These are phyloP conservation scores for Melanotaenia parkinsoni DNA, from an alignment of 2,797 vertebrate genomes.

Conservation along the genomic window DNA sequence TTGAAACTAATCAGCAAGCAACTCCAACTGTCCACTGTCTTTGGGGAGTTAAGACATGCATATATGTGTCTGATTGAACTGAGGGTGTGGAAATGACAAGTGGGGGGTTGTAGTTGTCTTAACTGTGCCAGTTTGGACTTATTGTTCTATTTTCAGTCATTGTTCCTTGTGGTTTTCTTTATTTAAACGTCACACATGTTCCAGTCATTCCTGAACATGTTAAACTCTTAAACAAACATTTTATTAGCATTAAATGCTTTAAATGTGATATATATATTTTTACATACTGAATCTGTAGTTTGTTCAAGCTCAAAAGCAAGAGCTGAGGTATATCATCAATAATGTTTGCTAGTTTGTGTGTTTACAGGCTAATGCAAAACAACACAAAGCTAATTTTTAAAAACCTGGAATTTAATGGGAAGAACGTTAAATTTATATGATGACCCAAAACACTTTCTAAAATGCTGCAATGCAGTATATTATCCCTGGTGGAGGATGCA, in stretches of 20 bases:
- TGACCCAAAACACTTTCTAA: neutral
- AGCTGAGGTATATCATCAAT: neutral
- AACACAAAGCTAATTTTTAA: neutral
- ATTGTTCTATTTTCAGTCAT: slow-evolving; percentile 3
- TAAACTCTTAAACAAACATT: neutral
- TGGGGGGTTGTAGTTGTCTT: slow-evolving; percentile 17
- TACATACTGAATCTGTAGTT: neutral
- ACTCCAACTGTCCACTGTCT: slow-evolving; percentile 81
- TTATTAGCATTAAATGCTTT: neutral
- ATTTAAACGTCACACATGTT: neutral
- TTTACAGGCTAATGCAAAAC: neutral
- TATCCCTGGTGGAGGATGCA: neutral
- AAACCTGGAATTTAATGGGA: neutral
- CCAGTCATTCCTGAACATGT: neutral
- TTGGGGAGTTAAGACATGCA: slow-evolving; percentile 76
- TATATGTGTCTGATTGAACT: slow-evolving; percentile 74
- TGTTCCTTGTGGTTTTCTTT: neutral
- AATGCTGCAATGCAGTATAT: neutral
- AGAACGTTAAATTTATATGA: neutral
- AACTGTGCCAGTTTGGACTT: slow-evolving; percentile 1
- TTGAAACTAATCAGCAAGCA: slow-evolving; percentile 80
- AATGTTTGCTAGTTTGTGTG: neutral
- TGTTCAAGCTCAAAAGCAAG: neutral
- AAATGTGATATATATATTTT: too few species aligned
- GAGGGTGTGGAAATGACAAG: slow-evolving; percentile 17